Evolutionary conservation across 2,113 vertebrate genomes (phyloP), one percentile per base, ranked within the genome.

Genomic region (Daubentonia madagascariensis): DNA sequence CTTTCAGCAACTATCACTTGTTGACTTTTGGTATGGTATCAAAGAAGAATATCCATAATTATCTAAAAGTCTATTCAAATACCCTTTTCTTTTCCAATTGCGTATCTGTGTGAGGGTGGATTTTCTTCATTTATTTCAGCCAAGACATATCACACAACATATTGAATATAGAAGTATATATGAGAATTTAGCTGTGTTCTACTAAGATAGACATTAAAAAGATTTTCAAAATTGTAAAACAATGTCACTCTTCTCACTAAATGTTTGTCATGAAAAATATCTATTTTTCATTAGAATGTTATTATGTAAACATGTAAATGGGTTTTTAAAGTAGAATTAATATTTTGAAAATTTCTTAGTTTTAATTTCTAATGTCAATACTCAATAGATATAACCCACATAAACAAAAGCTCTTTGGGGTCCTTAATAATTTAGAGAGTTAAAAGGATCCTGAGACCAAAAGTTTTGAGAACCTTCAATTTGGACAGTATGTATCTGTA

Each of bases 301-400:
- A 84, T 78, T 17, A 84, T 8, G 12, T 70, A 85, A 80, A 59
- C 54, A 85, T 20, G n/a, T 65, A 67, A 50, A n/a, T 86, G 20
- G 4, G 59, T 72, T 93, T 88, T 72, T 14, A 45, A 63, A 52
- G 35, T 89, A 25, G 35, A 86, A 50, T 93, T 50, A 22, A 73
- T 32, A 11, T 43, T 68, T 87, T 67, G 14, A 92, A 89, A 80
- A 20, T 59, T 83, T 79, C 75, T 61, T 52, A 85, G 50, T 72
- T 80, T 91, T 83, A n/a, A 72, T 76, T 94, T 93, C 70, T 95
- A 52, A 54, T 86, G 35, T 43, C 65, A 92, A 20, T 52, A 65
- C 54, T 85, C 59, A 96, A 35, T 68, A 80, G 50, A 8, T 45
- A 68, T 18, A 57, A 78, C 30, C 30, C 25, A 17, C 68, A 63